Conservation (phyloP, 2,888 invertebrate species). For the Mechanitis messenoides region DNA sequence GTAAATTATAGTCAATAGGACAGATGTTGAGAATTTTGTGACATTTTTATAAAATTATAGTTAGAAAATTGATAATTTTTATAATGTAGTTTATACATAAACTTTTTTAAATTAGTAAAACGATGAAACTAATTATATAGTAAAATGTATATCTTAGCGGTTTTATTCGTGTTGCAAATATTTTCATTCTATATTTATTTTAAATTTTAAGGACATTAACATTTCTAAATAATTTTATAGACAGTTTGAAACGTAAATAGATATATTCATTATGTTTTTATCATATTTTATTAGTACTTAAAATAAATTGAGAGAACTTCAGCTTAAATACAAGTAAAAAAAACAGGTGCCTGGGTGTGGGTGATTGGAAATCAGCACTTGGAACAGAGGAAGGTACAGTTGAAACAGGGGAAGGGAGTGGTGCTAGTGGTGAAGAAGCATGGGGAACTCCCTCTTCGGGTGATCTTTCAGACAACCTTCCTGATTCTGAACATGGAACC, state of each 20-base stretch:
- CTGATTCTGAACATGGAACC: slow-evolving; percentile 81
- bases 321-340: background rate
- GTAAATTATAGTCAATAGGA: background rate
- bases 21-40: background rate
- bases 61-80: background rate
- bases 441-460: slow-evolving; percentile 94
- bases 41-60: background rate
- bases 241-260: background rate
- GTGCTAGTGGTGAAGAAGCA: slow-evolving; percentile 90
- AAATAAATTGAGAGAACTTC: background rate
- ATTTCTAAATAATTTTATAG: too few relatives aligned
- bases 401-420: slow-evolving; percentile 84
- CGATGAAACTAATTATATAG: background rate
- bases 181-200: too few relatives aligned
- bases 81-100: background rate
- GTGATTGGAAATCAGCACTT: slow-evolving; percentile 74
- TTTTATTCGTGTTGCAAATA: too few relatives aligned
- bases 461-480: slow-evolving; percentile 86
- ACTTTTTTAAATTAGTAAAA: background rate
- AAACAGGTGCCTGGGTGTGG: slow-evolving; percentile 70
- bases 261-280: background rate
- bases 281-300: background rate
- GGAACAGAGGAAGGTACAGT: slow-evolving; percentile 79
- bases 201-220: too few relatives aligned
- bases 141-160: too few relatives aligned